Conservation (phyloP, 2,888 invertebrate species). For the Craniophora ligustri region DNA sequence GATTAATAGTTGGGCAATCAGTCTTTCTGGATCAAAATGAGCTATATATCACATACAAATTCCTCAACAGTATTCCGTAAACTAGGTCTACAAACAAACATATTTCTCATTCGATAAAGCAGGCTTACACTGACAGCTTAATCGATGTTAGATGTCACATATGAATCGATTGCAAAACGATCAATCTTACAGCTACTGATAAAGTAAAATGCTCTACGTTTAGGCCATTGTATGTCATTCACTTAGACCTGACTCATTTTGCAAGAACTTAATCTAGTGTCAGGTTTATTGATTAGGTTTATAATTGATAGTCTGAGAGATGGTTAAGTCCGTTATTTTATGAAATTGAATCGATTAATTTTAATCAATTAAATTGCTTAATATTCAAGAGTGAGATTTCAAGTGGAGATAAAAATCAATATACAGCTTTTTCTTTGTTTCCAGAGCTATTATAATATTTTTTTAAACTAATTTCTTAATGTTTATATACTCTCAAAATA, state of each 20-base stretch:
- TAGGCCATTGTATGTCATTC: conserved; percentile 16
- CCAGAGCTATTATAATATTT: too few relatives aligned
- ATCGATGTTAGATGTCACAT: conserved; percentile 19
- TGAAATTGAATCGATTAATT: not conserved
- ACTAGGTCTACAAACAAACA: not conserved
- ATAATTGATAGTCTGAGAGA: conserved; percentile 4
- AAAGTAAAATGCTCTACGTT: conserved; percentile 5
- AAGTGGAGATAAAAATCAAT: too few relatives aligned
- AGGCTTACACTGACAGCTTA: conserved; percentile 7
- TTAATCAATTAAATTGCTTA: too few relatives aligned
- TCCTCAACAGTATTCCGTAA: not conserved
- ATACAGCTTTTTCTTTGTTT: too few relatives aligned
- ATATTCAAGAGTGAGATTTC: too few relatives aligned
- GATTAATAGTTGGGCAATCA: too few relatives aligned
- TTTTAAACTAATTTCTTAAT: too few relatives aligned
- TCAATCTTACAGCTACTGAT: conserved; percentile 19
- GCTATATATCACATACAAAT: too few relatives aligned
- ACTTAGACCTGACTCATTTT: conserved; percentile 11
- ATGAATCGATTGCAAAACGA: conserved; percentile 26
- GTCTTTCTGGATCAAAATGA: too few relatives aligned
- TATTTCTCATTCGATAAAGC: not conserved
- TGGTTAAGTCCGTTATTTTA: conserved; percentile 1
- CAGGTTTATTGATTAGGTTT: conserved; percentile 9
- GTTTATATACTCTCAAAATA: too few relatives aligned
- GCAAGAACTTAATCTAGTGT: conserved; percentile 1